Base-by-base conservation (phyloP, 1,140 invertebrate species). In the Bombus superbus region DNA sequence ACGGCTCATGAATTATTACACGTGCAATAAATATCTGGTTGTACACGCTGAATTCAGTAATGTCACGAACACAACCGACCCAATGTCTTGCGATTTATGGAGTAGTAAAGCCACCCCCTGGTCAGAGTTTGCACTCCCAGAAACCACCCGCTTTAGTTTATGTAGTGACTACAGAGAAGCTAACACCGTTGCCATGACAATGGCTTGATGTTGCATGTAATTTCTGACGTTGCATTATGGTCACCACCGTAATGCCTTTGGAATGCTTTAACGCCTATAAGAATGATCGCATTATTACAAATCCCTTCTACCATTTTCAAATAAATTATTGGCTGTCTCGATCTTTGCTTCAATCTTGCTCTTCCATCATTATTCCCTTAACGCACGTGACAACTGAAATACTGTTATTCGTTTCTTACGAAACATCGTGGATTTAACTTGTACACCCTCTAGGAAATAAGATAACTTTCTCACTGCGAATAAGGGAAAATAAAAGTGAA, bases 41-140 rank as follows among this genome's bases (percentile, higher is more conserved):
- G 66, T 42, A 71, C n/a, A 72, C 64, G n/a, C 59, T 79, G 76
- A 75, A 35, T 82, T 79, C 76, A 57, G 66, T 57, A 75, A 82
- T 25, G 76, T 85, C 83, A 80, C 53, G 72, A 85, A 72, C 83
- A 71, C 68, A 68, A 25, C 40, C 40, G 32, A 6, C 32, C 68
- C 76, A 40, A 85, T 85, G 83, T 80, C 77, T 85, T 85, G 76
- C 83, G 64, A 85, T 85, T 85, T 85, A 85, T 85, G 77, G 83
- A 71, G 83, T 85, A 79, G 76, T 85, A 69, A 69, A 85, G 68
- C 77, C 53, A 79, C 83, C 76, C 68, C 53, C 76, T 72, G 83
- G 83, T 57, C 83, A 71, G 35, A 72, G 53, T 72, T 79, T 69
- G 15, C 68, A 57, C 76, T 40, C 66, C 42, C 57, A 59, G 66